Base-by-base conservation (phyloP, 2,888 invertebrate genomes). In the Petrolisthes cinctipes region DNA sequence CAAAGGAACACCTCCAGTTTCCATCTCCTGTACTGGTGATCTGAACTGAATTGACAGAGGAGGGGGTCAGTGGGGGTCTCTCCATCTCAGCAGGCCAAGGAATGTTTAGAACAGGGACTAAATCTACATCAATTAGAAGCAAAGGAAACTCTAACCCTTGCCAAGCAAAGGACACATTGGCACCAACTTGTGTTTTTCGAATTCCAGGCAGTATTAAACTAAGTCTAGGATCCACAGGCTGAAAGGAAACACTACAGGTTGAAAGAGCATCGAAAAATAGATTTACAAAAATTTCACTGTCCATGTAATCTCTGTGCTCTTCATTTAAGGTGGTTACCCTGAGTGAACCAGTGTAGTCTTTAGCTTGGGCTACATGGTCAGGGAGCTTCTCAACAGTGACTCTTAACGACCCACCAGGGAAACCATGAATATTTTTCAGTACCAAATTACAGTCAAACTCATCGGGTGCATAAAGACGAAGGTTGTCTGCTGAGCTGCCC, bases 361-460 rank as follows among this genome's bases (percentile, higher is more conserved):
- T 68, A 37, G 20, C 37, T 20, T 11, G 17, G 4, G 75, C 79
- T 20, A 61, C 53, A 5, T 78, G 11, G 9, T 37, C 51, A 20
- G 57, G 20, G 9, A 79, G 11, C 1, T 57, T 37, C 11, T 51
- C 66, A 37, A 68, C n/a, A n/a, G 66, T 37, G 54, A 68, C 53
- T 5, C 78, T 78, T 37, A 85, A 0, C 17, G 66, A 78, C n/a
- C 85, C 85, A n/a, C 51, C 78, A n/a, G 66, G 79, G 11, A 61
- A 78, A 23, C 78, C 85, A 23, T 3, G 23, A 7, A 85, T 54
- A 53, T 78, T 85, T 11, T 68, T 66, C 2, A 85, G 23, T 17
- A 57, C 61, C 54, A 84, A 14, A 84, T 84, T 84, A 57, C 84
- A 84, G 37, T 84, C 84, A 84, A 54, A 84, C 51, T 84, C 84